Percentiles rank a stretch among this genome's conserved stretches.
Evolutionary conservation across 1,140 invertebrate species (phyloP).

Genomic region (Calycopis cecrops): DNA sequence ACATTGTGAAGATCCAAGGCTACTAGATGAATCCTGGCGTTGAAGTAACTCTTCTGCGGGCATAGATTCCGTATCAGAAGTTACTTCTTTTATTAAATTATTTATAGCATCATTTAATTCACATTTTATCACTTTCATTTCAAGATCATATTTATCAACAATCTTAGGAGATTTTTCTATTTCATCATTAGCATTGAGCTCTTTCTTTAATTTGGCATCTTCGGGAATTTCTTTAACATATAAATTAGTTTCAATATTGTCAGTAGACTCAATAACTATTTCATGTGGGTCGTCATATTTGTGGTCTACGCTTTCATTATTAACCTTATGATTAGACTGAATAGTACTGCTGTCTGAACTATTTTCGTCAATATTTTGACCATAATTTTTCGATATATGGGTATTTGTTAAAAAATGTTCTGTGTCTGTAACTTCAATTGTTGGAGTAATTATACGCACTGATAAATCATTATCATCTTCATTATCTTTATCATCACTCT

Average conservation of each 20-base stretch:
- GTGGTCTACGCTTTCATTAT: slow-evolving; percentile 8
- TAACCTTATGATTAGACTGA: background rate
- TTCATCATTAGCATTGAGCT: background rate
- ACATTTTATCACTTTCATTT: slow-evolving; percentile 66
- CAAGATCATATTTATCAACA: slow-evolving; percentile 45
- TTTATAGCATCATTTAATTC: slow-evolving; percentile 68
- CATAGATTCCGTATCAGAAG: slow-evolving; percentile 47
- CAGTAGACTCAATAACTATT: slow-evolving; percentile 55
- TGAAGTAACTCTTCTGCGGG: slow-evolving; percentile 42
- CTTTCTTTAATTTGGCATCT: slow-evolving; percentile 1
- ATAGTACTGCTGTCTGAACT: slow-evolving; percentile 1
- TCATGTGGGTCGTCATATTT: slow-evolving; percentile 36
- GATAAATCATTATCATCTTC: slow-evolving; percentile 55
- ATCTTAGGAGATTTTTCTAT: slow-evolving; percentile 21
- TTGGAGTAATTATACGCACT: slow-evolving; percentile 67
- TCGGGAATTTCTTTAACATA: slow-evolving; percentile 52
- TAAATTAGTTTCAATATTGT: slow-evolving; percentile 56
- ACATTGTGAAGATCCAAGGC: slow-evolving; percentile 69
- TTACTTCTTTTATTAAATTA: slow-evolving; percentile 66
- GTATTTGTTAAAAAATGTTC: slow-evolving; percentile 55
- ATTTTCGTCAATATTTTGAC: slow-evolving; percentile 12
- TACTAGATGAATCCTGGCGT: slow-evolving; percentile 72
- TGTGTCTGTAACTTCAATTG: slow-evolving; percentile 66
- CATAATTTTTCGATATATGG: slow-evolving; percentile 32
- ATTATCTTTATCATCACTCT: slow-evolving; percentile 53